phyloP scores from a whole-genome alignment of 2,888 invertebrate species.

The Aphrophora alni region DNA sequence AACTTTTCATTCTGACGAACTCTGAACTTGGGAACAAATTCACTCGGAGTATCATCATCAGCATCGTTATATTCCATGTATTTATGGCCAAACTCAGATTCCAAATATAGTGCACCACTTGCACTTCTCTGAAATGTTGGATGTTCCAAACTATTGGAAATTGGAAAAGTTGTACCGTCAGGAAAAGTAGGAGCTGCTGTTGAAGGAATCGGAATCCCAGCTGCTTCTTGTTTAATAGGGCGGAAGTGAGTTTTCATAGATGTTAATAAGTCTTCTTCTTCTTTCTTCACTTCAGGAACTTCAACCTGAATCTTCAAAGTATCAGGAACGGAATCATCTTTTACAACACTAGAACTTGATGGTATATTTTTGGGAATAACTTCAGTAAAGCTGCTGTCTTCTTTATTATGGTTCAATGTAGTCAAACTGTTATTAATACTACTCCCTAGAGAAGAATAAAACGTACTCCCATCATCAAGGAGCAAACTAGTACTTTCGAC shows the following conservation, averaged over 20 bases:
- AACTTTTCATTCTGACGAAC: slow-evolving; percentile 65
- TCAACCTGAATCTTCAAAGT: neutral
- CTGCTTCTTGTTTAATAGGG: slow-evolving; percentile 67
- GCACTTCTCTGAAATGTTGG: slow-evolving; percentile 71
- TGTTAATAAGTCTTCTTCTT: slow-evolving; percentile 75
- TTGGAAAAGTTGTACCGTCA: slow-evolving; percentile 77
- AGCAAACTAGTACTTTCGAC: slow-evolving; percentile 56
- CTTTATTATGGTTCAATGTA: slow-evolving; percentile 67
- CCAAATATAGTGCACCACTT: slow-evolving; percentile 67
- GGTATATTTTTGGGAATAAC: slow-evolving; percentile 58
- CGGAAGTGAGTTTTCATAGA: slow-evolving; percentile 84
- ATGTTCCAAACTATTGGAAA: slow-evolving; percentile 65
- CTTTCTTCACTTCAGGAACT: slow-evolving; percentile 52
- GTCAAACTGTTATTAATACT: slow-evolving; percentile 58
- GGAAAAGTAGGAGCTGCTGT: slow-evolving; percentile 57
- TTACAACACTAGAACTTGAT: neutral
- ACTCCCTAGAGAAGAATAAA: slow-evolving; percentile 46
- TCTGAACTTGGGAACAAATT: slow-evolving; percentile 72
- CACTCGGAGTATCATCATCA: slow-evolving; percentile 56
- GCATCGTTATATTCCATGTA: slow-evolving; percentile 59
- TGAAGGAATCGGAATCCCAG: slow-evolving; percentile 17
- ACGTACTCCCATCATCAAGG: slow-evolving; percentile 58
- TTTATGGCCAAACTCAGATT: slow-evolving; percentile 57
- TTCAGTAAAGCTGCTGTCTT: slow-evolving; percentile 68
- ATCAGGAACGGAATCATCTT: neutral